Evolutionary conservation across 2,113 vertebrate genomes (phyloP).

Genomic region (Monopterus albus): DNA sequence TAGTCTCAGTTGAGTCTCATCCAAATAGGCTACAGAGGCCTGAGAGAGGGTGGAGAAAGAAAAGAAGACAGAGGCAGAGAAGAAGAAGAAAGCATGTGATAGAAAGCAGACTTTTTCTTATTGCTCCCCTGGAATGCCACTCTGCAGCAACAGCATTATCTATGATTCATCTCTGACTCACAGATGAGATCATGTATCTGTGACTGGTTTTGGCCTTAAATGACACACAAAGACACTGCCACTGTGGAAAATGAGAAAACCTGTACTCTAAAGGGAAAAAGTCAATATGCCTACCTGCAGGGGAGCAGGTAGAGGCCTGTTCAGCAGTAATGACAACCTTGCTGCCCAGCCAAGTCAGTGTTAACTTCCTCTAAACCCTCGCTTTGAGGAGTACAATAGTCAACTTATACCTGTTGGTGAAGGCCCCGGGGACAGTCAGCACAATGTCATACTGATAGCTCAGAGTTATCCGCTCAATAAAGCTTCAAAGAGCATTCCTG

Average conservation of each 20-base stretch:
- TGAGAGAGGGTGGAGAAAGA: slow-evolving; percentile 12
- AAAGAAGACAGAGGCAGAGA: slow-evolving; percentile 11
- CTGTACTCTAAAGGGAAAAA: slow-evolving; percentile 16
- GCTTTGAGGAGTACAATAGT: slow-evolving; percentile 66
- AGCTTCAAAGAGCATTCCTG: slow-evolving; percentile 80
- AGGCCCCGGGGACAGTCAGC: slow-evolving; percentile 54
- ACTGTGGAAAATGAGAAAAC: slow-evolving; percentile 45
- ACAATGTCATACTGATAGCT: slow-evolving; percentile 64
- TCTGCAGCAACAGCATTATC: slow-evolving; percentile 44
- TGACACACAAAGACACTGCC: slow-evolving; percentile 36
- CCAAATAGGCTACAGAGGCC: slow-evolving; percentile 30
- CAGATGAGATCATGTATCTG: slow-evolving; percentile 62
- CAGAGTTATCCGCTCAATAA: slow-evolving; percentile 75
- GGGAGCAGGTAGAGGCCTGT: slow-evolving; percentile 1
- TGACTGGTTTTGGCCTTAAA: slow-evolving; percentile 44
- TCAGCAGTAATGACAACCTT: slow-evolving; percentile 44
- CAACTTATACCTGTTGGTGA: slow-evolving; percentile 61
- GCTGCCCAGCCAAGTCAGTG: slow-evolving; percentile 57
- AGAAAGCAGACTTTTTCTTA: slow-evolving; percentile 35
- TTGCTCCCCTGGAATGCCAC: slow-evolving; percentile 43
- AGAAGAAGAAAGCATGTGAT: slow-evolving; percentile 11
- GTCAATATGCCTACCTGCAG: slow-evolving; percentile 50
- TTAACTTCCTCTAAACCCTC: slow-evolving; percentile 60
- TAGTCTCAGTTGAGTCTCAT: slow-evolving; percentile 32
- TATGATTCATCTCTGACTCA: slow-evolving; percentile 54